Base-by-base conservation (phyloP, 2,797 vertebrate species). In the Geotrypetes seraphini region DNA sequence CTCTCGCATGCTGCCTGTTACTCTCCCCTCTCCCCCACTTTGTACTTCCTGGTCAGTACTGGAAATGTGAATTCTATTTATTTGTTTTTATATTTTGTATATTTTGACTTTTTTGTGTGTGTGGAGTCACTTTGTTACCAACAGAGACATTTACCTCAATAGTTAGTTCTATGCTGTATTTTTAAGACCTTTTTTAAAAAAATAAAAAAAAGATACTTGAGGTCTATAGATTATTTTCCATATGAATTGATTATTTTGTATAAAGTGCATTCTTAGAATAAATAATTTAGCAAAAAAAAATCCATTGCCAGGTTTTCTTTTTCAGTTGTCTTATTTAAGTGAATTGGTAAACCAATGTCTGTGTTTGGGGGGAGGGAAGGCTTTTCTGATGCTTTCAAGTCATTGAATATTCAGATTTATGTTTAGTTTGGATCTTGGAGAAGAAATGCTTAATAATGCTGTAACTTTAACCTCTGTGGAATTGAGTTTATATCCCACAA, bases 201-300 rank as follows among this genome's bases (percentile, higher is more conserved):
- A 72, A n/a, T n/a, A n/a, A n/a, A 73, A 73, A 60, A 65, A 69
- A 66, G 78, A 71, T 78, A 69, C 66, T 74, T 45, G 72, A 75
- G 77, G 63, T 78, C 68, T 82, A 76, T 82, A 81, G 81, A 79
- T 78, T 79, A 81, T 82, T 83, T 83, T 82, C 79, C 79, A 64
- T 81, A 81, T 73, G 71, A 77, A 81, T 73, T 78, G 67, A 73
- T 79, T 81, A 82, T 79, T 82, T 83, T 83, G 79, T 83, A 83
- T 83, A 83, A 82, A 82, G 78, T 78, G 73, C 43, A 1, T 79
- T 79, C 73, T 83, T 73, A 75, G 79, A 83, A 78, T 77, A 82
- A 72, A 52, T 65, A 45, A n/a, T n/a, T n/a, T n/a, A n/a, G n/a
- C n/a, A n/a, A n/a, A n/a, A n/a, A n/a, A n/a, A n/a, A n/a, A n/a